Percentiles rank a stretch among this genome's conserved stretches.
Evolutionary conservation across 1,140 invertebrate genomes (phyloP).

Genomic region (Trichoplusia ni): DNA sequence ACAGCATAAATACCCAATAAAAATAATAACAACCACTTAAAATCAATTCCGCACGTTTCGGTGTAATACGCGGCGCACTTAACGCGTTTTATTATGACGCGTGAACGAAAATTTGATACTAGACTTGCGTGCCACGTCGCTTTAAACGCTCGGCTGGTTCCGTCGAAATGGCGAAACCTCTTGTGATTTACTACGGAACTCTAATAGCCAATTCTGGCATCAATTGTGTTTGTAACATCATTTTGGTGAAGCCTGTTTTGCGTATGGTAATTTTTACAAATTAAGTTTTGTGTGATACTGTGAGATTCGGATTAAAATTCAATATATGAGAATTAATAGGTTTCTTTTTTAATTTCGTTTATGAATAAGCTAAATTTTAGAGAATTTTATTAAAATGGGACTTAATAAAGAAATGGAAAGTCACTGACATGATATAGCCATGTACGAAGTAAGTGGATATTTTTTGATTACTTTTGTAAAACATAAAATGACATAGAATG

Average conservation of each 20-base stretch:
- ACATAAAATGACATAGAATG: too few relatives aligned
- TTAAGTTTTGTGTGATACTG: too few relatives aligned
- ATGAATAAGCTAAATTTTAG: too few relatives aligned
- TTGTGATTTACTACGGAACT: conserved; percentile 51
- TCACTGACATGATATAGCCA: too few relatives aligned
- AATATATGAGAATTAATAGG: too few relatives aligned
- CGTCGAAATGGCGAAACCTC: conserved; percentile 38
- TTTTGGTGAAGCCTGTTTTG: not conserved
- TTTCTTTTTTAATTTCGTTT: too few relatives aligned
- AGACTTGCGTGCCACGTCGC: conserved; percentile 53
- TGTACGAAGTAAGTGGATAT: too few relatives aligned
- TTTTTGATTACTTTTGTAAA: too few relatives aligned
- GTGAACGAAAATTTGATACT: conserved; percentile 73
- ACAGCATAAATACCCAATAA: too few relatives aligned
- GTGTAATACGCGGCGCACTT: conserved; percentile 44
- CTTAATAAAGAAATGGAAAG: too few relatives aligned
- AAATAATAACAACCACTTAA: not conserved
- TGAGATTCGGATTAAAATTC: too few relatives aligned
- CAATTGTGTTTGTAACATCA: conserved; percentile 36
- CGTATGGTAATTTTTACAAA: conserved; percentile 4
- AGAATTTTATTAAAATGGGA: too few relatives aligned
- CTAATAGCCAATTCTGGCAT: conserved; percentile 53
- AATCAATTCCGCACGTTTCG: conserved; percentile 36
- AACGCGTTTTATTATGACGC: conserved; percentile 68
- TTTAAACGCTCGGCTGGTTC: conserved; percentile 44